These are phyloP conservation scores for Pachypeltis micranthus DNA, from an alignment of 1,140 invertebrate genomes.

Conservation along the genomic window DNA sequence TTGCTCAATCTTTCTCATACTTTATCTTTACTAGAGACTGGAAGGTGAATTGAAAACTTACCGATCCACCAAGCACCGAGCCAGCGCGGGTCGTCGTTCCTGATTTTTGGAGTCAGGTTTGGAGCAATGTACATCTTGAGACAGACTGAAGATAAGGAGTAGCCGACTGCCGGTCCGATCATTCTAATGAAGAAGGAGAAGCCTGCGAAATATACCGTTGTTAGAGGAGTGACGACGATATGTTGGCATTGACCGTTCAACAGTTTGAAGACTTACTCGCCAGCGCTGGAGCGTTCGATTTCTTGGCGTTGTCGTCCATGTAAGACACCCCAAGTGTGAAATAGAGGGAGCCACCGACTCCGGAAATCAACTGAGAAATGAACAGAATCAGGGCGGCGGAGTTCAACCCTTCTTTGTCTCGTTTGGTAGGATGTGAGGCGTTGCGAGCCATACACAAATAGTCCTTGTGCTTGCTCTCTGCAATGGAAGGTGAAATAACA, in stretches of 20 bases:
- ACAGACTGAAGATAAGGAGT: slow-evolving; percentile 52
- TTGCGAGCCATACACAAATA: too few relatives aligned
- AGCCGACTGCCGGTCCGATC: slow-evolving; percentile 58
- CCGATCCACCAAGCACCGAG: slow-evolving; percentile 70
- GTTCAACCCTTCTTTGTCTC: too few relatives aligned
- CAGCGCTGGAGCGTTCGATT: slow-evolving; percentile 39
- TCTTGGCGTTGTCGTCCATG: slow-evolving; percentile 51
- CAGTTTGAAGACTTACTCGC: slow-evolving; percentile 36
- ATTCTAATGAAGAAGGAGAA: slow-evolving; percentile 56
- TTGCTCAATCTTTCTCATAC: too few relatives aligned
- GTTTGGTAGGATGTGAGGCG: too few relatives aligned
- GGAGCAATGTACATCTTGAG: slow-evolving; percentile 59
- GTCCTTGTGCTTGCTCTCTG: too few relatives aligned
- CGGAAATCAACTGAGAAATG: slow-evolving; percentile 43
- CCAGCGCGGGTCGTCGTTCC: slow-evolving; percentile 56
- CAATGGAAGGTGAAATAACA: too few relatives aligned
- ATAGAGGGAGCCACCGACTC: slow-evolving; percentile 45
- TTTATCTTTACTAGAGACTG: too few relatives aligned
- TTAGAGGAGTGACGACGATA: too few relatives aligned
- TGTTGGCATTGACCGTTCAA: too few relatives aligned
- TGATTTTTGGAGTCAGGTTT: slow-evolving; percentile 51
- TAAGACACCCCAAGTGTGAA: slow-evolving; percentile 52
- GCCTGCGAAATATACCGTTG: slow-evolving; percentile 39
- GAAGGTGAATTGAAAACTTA: slow-evolving; percentile 17
- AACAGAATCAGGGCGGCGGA: slow-evolving; percentile 41